Evolutionary conservation across 1,140 invertebrate species (phyloP).

Genomic region (Bombus turneri): DNA sequence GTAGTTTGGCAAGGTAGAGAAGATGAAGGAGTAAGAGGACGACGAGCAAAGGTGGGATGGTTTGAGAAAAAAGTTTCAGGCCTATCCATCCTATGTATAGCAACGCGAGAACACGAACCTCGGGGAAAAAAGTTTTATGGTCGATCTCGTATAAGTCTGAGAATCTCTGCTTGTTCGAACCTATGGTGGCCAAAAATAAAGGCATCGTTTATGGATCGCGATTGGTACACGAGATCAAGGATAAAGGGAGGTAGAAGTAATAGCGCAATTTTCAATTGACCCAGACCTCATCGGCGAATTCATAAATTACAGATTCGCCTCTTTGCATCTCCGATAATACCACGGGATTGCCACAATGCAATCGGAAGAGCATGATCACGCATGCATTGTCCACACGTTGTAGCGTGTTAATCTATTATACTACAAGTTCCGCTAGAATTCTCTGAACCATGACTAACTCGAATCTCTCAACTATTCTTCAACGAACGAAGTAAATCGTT

Average conservation of each 20-base stretch:
- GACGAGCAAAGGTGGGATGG: not conserved
- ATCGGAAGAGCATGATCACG: slow-evolving; percentile 6
- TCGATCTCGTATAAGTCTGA: not conserved
- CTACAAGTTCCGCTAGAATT: slow-evolving; percentile 8
- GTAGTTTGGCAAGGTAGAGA: slow-evolving; percentile 1
- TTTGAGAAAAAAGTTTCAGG: slow-evolving; percentile 8
- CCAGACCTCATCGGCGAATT: slow-evolving; percentile 6
- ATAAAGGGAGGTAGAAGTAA: not conserved
- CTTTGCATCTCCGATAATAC: not conserved
- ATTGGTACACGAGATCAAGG: not conserved
- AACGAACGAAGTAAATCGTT: not conserved
- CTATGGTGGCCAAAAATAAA: not conserved
- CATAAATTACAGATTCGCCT: slow-evolving; percentile 12
- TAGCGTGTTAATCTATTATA: not conserved
- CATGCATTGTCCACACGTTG: not conserved
- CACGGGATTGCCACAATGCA: not conserved
- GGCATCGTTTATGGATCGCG: not conserved
- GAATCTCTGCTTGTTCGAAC: not conserved
- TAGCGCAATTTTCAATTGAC: not conserved
- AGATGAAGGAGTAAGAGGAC: slow-evolving; percentile 1
- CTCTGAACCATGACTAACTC: not conserved
- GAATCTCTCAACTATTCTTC: not conserved
- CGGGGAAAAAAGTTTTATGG: no score
- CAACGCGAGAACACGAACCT: slow-evolving; percentile 18
- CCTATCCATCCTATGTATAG: slow-evolving; percentile 12